Base-by-base conservation (phyloP, 2,888 invertebrate genomes). In the Calliphora vomitoria region DNA sequence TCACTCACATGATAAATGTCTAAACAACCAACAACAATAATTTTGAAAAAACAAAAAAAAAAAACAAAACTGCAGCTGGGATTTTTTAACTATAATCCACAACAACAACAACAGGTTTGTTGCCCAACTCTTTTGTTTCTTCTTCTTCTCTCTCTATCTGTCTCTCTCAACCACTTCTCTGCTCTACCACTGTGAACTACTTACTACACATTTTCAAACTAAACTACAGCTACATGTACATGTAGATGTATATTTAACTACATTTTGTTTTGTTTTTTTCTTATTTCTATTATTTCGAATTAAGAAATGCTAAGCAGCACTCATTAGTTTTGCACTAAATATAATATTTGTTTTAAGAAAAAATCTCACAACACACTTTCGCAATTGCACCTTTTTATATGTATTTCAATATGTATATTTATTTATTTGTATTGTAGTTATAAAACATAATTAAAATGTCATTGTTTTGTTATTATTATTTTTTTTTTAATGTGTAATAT, bases 1-100 rank as follows among this genome's bases (percentile, higher is more conserved):
- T 78, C 82, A 78, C 76, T 83, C 64, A 78, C 71, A 55, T 83
- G 71, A 78, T 71, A 71, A 66, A 71, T 78, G 64, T 78, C 38
- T 69, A 74, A 84, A 89, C 85, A 80, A 88, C 81, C 69, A 79
- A 80, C 58, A 78, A 60, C 66, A 71, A 66, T 74, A 64, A 41
- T 41, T 8, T 41, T 41, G 38, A 41, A 41, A 85, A 84, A 79
- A n/a, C n/a, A n/a, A 25, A 85, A 81, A 82, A 60, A 35, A 64
- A 69, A 58, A 86, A 74, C 76, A 68, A 86, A 79, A 86, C 81
- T 86, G 88, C 93, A 93, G 93, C 90, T 93, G 91, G 93, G 93
- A 93, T 92, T 93, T 91, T 93, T 93, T 92, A 92, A 90, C 91
- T 93, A 91, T 91, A 93, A 91, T 92, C 92, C 92, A 91, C 93